Percentiles rank a stretch among this genome's conserved stretches.
phyloP scores from a whole-genome alignment of 2,888 invertebrate genomes.

The Dendrolimus houi region DNA sequence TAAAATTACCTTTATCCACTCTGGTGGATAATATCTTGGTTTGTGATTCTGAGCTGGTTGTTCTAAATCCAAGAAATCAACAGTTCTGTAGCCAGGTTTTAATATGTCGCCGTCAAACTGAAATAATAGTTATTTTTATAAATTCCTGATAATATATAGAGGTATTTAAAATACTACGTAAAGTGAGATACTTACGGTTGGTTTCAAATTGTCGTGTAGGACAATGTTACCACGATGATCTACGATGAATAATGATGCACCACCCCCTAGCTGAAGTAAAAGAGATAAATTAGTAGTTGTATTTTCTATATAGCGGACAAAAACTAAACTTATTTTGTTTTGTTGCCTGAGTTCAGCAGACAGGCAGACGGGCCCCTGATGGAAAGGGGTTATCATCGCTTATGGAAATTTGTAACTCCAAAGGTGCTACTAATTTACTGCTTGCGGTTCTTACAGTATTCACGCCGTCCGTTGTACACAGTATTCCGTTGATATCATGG shows the following conservation, averaged over 20 bases:
- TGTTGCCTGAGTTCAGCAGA: too few relatives aligned
- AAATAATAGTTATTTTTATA: background rate
- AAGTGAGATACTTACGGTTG: conserved; percentile 35
- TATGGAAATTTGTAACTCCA: too few relatives aligned
- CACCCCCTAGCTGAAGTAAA: conserved; percentile 49
- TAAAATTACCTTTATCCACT: conserved; percentile 50
- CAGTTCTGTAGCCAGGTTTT: conserved; percentile 64
- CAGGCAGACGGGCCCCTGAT: too few relatives aligned
- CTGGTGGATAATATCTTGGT: conserved; percentile 47
- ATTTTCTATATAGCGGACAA: background rate
- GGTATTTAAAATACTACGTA: background rate
- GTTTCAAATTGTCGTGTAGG: conserved; percentile 54
- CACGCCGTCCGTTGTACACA: too few relatives aligned
- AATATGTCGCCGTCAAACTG: conserved; percentile 65
- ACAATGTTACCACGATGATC: conserved; percentile 65
- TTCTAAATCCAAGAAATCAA: conserved; percentile 61
- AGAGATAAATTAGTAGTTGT: background rate
- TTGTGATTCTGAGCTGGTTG: conserved; percentile 44
- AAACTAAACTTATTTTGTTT: background rate
- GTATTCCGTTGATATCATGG: too few relatives aligned
- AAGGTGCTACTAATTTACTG: too few relatives aligned
- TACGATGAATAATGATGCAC: conserved; percentile 47
- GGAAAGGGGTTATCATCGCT: too few relatives aligned
- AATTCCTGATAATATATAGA: background rate
- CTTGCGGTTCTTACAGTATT: too few relatives aligned